A percentile compares a stretch with the other conserved stretches of the same genome.
phyloP scores from a whole-genome alignment of 2,797 vertebrate species.

The Australoheros facetus region DNA sequence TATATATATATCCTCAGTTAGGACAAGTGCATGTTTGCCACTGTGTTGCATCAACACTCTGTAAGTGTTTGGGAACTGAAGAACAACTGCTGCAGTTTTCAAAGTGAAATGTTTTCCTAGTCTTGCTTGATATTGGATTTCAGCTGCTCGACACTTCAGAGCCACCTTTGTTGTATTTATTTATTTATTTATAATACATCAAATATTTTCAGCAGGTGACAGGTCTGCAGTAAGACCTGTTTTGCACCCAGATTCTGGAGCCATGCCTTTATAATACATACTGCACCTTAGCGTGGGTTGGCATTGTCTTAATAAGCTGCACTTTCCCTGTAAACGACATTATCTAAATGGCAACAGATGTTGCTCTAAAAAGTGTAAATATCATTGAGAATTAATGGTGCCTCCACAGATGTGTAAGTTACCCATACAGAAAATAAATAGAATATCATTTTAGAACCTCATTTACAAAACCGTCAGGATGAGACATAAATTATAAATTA shows the following conservation, averaged over 20 bases:
- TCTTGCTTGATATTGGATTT: not conserved
- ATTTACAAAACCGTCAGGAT: too few species aligned
- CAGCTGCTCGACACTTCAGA: not conserved
- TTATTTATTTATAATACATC: not conserved
- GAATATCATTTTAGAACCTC: too few species aligned
- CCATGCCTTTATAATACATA: not conserved
- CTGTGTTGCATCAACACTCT: not conserved
- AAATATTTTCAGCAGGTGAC: not conserved
- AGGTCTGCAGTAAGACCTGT: not conserved
- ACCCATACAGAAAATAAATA: too few species aligned
- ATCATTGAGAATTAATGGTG: too few species aligned
- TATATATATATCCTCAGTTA: accelerated
- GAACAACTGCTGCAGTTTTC: not conserved
- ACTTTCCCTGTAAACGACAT: not conserved
- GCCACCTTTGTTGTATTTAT: not conserved
- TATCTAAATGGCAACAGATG: not conserved
- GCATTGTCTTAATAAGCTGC: not conserved
- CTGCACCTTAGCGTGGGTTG: not conserved
- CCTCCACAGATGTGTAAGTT: too few species aligned
- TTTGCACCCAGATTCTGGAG: not conserved
- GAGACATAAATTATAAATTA: too few species aligned
- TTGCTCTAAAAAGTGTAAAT: not conserved
- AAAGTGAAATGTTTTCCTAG: constrained; percentile 4
- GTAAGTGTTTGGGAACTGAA: not conserved
- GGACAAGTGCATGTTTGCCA: not conserved